Evolutionary conservation across 2,888 invertebrate species (phyloP), one percentile per base, ranked within the genome.

Genomic region (Scaeva pyrastri): DNA sequence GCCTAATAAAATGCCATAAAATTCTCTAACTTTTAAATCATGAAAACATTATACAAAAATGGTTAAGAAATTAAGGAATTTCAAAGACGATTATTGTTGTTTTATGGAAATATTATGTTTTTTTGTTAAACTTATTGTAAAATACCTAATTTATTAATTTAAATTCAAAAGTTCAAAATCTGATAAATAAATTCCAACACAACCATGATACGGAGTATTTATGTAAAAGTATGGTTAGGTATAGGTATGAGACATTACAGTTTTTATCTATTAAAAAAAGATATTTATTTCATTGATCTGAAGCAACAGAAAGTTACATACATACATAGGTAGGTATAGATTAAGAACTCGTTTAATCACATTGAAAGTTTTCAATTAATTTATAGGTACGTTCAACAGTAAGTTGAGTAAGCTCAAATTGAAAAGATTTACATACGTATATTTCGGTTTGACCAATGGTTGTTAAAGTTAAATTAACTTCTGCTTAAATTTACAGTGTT

Each of bases 171-270:
- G 31, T 66, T n/a, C 11, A 36, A 16, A 2, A 64, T 78, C 14
- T 6, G 19, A 52, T 52, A 39, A 75, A 76, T 72, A 72, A 50
- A 16, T 72, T 55, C 62, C n/a, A 85, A 85, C 84, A 85, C 84
- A 85, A 85, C 84, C 84, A 62, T 79, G 80, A 85, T 21, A 80
- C 58, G 72, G 71, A 26, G 39, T 71, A 55, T 60, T 45, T 45
- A 52, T 41, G 31, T 66, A 36, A 19, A 48, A 43, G 39, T 60
- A 41, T 41, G 21, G n/a, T n/a, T 16, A 31, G 10, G 56, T n/a
- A 14, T 41, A 21, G 43, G 23, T 56, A 1, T 52, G 5, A 31
- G 36, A 48, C 31, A 66, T 64, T 14, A 45, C n/a, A n/a, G 3
- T 19, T 10, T 21, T 62, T 70, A 83, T 74, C 52, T 45, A 43